Base-by-base conservation (phyloP, 2,888 invertebrate species). In the Coremacera marginata region DNA sequence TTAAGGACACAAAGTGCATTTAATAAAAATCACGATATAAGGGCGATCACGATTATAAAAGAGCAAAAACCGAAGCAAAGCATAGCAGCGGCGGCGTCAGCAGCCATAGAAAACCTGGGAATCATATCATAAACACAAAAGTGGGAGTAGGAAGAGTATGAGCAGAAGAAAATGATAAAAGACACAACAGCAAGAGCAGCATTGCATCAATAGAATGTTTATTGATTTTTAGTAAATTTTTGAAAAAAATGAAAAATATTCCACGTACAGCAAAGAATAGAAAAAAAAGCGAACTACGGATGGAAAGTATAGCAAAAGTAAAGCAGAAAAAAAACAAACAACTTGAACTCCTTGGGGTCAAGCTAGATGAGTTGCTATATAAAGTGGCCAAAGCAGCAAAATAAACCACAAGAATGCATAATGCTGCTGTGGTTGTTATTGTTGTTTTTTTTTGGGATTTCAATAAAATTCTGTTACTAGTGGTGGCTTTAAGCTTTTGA, bases 21-120 rank as follows among this genome's bases (percentile, higher is more conserved):
- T 79, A 80, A 79, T 75, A 80, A 83, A 82, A 83, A 83, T 84
- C 84, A 84, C 84, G 84, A 84, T 84, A 82, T 83, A 82, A 83
- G 81, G 80, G 81, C 83, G 80, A 84, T 84, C 85, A 85, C 85
- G 85, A 85, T 83, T 82, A 76, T 80, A 82, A 81, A 81, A 80
- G 55, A 57, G 25, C 27, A 51, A 44, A 51, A 62, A 34, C 25
- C 31, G 57, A 25, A 25, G 19, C n/a, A 16, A n/a, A n/a, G 19
- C n/a, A 8, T 19, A 7, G 19, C 27, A 62, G 55, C 52, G 27
- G 51, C 49, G n/a, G 51, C 44, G 11, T 22, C 62, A 9, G 22
- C 27, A 25, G n/a, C 19, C 25, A 3, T 27, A 55, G 75, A 49
- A n/a, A 34, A 27, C 16, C 14, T 5, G 27, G 19, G 60, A 34